Evolutionary conservation across 2,113 vertebrate species (phyloP).

Genomic region (Anseranas semipalmata): DNA sequence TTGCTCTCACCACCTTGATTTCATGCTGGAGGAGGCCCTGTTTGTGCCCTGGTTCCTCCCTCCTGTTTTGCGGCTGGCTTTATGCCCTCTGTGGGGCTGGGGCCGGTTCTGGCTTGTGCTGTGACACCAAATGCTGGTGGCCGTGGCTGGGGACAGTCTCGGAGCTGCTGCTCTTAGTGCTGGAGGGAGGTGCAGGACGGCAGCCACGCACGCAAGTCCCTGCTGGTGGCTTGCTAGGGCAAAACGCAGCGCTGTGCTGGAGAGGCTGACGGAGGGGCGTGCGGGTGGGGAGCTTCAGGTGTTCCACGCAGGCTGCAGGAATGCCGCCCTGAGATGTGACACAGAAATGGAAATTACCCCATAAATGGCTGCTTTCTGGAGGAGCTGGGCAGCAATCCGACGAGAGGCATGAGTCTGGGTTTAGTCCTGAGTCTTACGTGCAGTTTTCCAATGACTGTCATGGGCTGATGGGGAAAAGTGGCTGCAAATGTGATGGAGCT

Average conservation of each 20-base stretch:
- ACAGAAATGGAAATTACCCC: neutral
- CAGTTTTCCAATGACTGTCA: too few species aligned
- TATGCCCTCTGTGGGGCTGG: neutral
- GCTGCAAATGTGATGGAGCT: neutral
- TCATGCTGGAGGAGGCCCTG: neutral
- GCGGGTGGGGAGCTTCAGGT: neutral
- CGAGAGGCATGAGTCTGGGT: neutral
- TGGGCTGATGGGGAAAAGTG: neutral
- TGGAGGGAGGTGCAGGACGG: neutral
- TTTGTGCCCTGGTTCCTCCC: neutral
- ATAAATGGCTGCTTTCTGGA: neutral
- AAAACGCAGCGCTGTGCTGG: neutral
- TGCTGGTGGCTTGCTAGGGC: neutral
- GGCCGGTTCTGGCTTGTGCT: neutral
- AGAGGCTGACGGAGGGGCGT: rapidly evolving
- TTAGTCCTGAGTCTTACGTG: neutral
- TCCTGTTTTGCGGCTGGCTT: neutral
- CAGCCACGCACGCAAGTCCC: neutral
- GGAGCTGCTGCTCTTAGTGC: neutral
- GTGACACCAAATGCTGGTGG: neutral
- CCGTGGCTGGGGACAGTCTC: neutral
- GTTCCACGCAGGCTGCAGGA: neutral
- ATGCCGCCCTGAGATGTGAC: rapidly evolving
- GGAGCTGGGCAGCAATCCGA: neutral
- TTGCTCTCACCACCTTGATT: rapidly evolving